Conservation (phyloP, 1,140 invertebrate species). For the Drosophila miranda region DNA sequence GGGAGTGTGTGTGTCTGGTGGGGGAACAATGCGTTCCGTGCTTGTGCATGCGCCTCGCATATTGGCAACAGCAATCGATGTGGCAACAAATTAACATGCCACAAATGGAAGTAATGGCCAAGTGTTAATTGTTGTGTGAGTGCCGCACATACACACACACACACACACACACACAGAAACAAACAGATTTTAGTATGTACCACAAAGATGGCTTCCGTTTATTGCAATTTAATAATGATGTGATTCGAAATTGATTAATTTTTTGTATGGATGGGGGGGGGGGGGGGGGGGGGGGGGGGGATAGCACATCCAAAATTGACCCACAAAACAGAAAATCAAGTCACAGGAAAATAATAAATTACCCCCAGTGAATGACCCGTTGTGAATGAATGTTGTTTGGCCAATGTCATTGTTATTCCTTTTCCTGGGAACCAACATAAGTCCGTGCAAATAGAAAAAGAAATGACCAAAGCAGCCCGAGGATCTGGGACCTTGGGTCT, state of each 20-base stretch:
- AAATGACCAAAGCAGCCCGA: constrained; percentile 27
- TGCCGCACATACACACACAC: constrained; percentile 32
- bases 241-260: constrained; percentile 71
- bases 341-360: constrained; percentile 69
- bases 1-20: neutral
- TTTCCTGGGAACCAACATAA: constrained; percentile 45
- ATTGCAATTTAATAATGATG: constrained; percentile 60
- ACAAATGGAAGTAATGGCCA: constrained; percentile 80
- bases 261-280: too few species aligned
- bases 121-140: constrained; percentile 78
- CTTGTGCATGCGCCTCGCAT: constrained; percentile 62
- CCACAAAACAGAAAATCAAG: constrained; percentile 41
- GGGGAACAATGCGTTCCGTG: constrained; percentile 9
- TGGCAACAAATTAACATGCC: constrained; percentile 81
- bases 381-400: constrained; percentile 41
- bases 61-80: constrained; percentile 78
- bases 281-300: too few species aligned
- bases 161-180: constrained; percentile 7
- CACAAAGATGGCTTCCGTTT: constrained; percentile 12
- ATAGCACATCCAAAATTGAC: constrained; percentile 30
- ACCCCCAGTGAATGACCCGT: constrained; percentile 30
- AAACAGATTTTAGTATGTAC: constrained; percentile 9
- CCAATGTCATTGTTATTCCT: constrained; percentile 39
- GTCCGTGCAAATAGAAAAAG: constrained; percentile 46
- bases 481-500: neutral